Base-by-base conservation (phyloP, 1,140 invertebrate species). In the Platyscapa corneri region DNA sequence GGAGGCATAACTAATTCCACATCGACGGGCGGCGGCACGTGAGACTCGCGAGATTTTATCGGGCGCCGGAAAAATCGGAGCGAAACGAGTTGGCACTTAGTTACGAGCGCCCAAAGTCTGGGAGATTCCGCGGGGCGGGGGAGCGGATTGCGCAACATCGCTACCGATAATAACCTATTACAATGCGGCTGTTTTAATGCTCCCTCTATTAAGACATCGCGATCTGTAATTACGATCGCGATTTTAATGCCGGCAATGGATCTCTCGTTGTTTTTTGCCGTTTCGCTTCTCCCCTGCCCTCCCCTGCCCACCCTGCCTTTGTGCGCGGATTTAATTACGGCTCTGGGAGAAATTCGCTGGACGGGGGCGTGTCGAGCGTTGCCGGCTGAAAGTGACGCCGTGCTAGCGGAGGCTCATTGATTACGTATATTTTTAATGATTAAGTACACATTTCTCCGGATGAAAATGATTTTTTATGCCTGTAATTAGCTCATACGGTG, bases 361-460 rank as follows among this genome's bases (percentile, higher is more conserved):
- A 34, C 39, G 42, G 23, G 14, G 80, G 67, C 80, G 80, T 81
- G 64, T 39, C 23, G 0, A 14, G 37, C 14, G 3, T 32, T 72
- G 30, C 30, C 14, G 64, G 23, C 14, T 65, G 27, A n/a, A 65
- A 42, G 72, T 20, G 18, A 42, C 18, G 34, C 6, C 14, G 32
- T 53, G 32, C 53, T 46, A 64, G 53, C 32, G 49, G 32, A n/a
- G 10, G 39, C 32, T 80, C 60, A 78, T 80, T 80, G 78, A 82
- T 82, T 82, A n/a, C n/a, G n/a, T n/a, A n/a, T n/a, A 72, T 82
- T 49, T 37, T 72, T 34, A 67, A 53, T 67, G 67, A 81, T 81
- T 70, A n/a, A 74, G 37, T 39, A 42, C 37, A 49, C 74, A 30
- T 46, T 49, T 75, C 39, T 39, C 0, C n/a, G 0, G 42, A n/a